Conservation (phyloP, 2,797 vertebrate genomes). For the Corythornis leucogaster region DNA sequence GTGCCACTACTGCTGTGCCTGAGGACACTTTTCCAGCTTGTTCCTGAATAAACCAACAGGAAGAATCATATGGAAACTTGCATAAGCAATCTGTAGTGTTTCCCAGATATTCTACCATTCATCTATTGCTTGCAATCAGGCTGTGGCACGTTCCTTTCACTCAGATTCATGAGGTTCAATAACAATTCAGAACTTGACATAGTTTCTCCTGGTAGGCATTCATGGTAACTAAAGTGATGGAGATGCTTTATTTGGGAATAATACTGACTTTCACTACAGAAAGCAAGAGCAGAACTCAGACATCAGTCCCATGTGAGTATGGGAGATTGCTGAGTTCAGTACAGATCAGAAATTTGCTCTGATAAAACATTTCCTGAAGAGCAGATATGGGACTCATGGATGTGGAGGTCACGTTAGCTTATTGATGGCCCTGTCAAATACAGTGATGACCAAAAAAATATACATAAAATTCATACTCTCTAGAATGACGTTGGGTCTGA, state of each 20-base stretch:
- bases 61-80: rapidly evolving
- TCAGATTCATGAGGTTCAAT: background rate
- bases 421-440: background rate
- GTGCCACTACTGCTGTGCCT: rapidly evolving
- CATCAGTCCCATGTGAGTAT: background rate
- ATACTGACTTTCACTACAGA: background rate
- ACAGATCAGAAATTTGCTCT: background rate
- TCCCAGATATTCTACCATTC: background rate
- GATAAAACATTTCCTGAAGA: background rate
- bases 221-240: background rate
- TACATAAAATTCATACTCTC: background rate
- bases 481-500: background rate
- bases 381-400: background rate
- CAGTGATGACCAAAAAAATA: background rate
- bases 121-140: background rate
- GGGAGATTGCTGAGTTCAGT: background rate
- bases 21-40: background rate
- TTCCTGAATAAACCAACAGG: background rate
- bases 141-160: background rate
- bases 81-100: background rate
- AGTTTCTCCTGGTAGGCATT: background rate
- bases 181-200: background rate
- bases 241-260: background rate
- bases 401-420: background rate
- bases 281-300: background rate